Conservation (phyloP, 1,140 invertebrate species). For the Oreohelix idahoensis region DNA sequence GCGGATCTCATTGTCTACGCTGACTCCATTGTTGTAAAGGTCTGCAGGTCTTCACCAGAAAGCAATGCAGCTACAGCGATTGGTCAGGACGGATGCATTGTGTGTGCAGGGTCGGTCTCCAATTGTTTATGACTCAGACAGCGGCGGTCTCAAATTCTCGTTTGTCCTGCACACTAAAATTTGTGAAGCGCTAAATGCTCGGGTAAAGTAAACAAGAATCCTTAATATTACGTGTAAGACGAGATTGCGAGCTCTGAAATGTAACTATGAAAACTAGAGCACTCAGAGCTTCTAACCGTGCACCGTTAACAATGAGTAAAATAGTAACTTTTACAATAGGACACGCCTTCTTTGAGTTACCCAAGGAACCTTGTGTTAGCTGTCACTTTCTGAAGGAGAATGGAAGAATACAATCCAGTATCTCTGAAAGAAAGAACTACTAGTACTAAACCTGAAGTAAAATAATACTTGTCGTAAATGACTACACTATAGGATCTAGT, state of each 20-base stretch:
- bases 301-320: not conserved
- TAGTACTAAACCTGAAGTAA: not conserved
- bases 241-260: not conserved
- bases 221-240: not conserved
- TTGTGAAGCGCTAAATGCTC: not conserved
- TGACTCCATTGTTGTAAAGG: not conserved
- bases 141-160: not conserved
- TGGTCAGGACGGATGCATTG: constrained; percentile 1
- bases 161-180: not conserved
- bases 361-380: not conserved
- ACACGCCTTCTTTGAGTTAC: not conserved
- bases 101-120: not conserved
- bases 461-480: not conserved
- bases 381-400: not conserved
- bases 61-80: not conserved
- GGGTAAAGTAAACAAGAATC: not conserved
- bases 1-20: not conserved
- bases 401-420: not conserved
- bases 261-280: not conserved
- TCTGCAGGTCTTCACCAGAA: not conserved
- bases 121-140: not conserved
- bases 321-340: not conserved
- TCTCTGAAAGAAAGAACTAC: not conserved
- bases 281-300: not conserved
- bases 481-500: not conserved